Percentiles rank a stretch among this genome's conserved stretches.
Conservation (phyloP, 37 sponge, comb jelly and placozoan species). For the Theonella swinhoei region DNA sequence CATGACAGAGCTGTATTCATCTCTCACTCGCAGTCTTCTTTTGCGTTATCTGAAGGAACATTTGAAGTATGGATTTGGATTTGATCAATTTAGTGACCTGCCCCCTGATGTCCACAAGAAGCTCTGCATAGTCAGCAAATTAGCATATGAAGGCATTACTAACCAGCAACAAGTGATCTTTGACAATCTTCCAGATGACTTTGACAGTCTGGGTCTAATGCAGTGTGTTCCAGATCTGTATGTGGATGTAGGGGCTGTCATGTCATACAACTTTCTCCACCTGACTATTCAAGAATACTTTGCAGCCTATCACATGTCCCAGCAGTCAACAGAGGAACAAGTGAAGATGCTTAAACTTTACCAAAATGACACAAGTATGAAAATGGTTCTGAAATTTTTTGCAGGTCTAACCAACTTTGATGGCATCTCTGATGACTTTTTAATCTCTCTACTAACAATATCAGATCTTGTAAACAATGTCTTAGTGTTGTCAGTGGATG, state of each 20-base stretch:
- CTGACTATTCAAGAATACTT: constrained; percentile 17
- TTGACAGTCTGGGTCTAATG: too few relatives aligned
- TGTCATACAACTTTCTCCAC: constrained; percentile 19
- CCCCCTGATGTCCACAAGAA: background rate
- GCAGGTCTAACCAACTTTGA: too few relatives aligned
- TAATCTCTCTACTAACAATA: too few relatives aligned
- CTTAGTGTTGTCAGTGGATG: background rate
- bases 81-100: background rate
- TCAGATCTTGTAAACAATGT: too few relatives aligned
- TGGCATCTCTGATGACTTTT: too few relatives aligned
- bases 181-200: too few relatives aligned
- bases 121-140: background rate
- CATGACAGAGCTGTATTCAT: too few relatives aligned
- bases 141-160: too few relatives aligned
- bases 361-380: background rate
- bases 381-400: background rate
- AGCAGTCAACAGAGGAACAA: background rate
- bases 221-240: too few relatives aligned
- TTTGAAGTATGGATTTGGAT: background rate
- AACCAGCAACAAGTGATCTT: too few relatives aligned
- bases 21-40: too few relatives aligned
- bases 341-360: background rate
- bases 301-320: constrained; percentile 13
- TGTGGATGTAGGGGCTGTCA: background rate
- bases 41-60: constrained; percentile 6